Conservation (phyloP, 1,140 invertebrate species). For the Uloborus diversus region DNA sequence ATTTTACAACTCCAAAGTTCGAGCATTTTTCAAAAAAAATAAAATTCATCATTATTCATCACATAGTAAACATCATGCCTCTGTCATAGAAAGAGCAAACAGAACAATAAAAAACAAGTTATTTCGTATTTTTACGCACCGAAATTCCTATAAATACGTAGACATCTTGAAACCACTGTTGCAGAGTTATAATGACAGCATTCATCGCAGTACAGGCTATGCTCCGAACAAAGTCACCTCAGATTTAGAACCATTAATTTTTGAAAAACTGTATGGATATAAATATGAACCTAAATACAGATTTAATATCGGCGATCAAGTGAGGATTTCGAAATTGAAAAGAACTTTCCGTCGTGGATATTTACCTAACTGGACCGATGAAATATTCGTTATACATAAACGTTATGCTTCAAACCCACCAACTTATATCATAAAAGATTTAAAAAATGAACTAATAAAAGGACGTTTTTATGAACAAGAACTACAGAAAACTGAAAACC, state of each 20-base stretch:
- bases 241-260: conserved; percentile 60
- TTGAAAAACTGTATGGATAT: neutral
- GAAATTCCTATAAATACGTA: conserved; percentile 65
- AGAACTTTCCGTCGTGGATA: conserved; percentile 45
- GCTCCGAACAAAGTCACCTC: conserved; percentile 63
- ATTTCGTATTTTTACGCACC: conserved; percentile 65
- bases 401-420: neutral
- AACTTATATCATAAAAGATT: conserved; percentile 38
- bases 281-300: neutral
- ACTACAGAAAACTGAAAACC: conserved; percentile 13
- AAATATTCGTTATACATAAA: conserved; percentile 35
- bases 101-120: conserved; percentile 67
- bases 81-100: conserved; percentile 67
- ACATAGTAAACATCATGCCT: conserved; percentile 64
- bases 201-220: conserved; percentile 66
- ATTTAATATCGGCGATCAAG: conserved; percentile 61
- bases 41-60: conserved; percentile 66
- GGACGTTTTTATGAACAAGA: conserved; percentile 48
- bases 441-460: conserved; percentile 7
- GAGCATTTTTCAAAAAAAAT: conserved; percentile 61
- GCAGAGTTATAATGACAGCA: conserved; percentile 60
- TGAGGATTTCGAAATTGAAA: conserved; percentile 37
- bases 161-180: conserved; percentile 59
- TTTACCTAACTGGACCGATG: conserved; percentile 37
- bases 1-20: conserved; percentile 58